These are phyloP conservation scores for Pelochelys cantorii DNA, from an alignment of 2,797 vertebrate genomes.

Conservation along the genomic window DNA sequence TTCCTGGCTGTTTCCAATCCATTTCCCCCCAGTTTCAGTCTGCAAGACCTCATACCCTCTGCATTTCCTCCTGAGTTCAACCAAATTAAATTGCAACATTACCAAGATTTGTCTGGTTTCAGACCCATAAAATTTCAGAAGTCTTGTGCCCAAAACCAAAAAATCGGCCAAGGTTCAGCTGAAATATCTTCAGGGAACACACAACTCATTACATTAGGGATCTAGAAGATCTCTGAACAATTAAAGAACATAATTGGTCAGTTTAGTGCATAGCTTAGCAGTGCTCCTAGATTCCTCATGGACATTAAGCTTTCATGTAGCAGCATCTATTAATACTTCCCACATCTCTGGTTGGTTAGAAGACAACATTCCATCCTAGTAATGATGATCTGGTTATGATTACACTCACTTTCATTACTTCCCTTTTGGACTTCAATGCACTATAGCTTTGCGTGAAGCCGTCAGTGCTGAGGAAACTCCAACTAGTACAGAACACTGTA, in stretches of 20 bases:
- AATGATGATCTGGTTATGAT: neutral
- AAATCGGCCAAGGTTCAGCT: constrained; percentile 33
- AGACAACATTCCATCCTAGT: neutral
- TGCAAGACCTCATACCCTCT: neutral
- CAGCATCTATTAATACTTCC: neutral
- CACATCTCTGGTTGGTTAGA: neutral
- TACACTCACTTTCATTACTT: neutral
- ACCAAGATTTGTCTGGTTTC: neutral
- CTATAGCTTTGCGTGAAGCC: neutral
- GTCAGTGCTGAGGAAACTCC: too few relatives aligned
- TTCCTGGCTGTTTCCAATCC: neutral
- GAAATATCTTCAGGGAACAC: constrained; percentile 1
- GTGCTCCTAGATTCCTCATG: fast-evolving
- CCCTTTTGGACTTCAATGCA: neutral
- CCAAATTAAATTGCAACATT: neutral
- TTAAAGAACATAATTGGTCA: constrained; percentile 3
- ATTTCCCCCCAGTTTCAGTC: neutral
- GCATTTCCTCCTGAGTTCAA: neutral
- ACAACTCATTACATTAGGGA: neutral
- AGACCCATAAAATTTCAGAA: constrained; percentile 11
- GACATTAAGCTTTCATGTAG: neutral
- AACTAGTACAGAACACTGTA: too few relatives aligned
- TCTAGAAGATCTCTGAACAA: neutral
- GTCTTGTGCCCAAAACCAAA: constrained; percentile 26
- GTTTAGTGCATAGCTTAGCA: neutral